Evolutionary conservation across 2,113 vertebrate species (phyloP), one percentile per base, ranked within the genome.

Genomic region (Oncorhynchus masou): DNA sequence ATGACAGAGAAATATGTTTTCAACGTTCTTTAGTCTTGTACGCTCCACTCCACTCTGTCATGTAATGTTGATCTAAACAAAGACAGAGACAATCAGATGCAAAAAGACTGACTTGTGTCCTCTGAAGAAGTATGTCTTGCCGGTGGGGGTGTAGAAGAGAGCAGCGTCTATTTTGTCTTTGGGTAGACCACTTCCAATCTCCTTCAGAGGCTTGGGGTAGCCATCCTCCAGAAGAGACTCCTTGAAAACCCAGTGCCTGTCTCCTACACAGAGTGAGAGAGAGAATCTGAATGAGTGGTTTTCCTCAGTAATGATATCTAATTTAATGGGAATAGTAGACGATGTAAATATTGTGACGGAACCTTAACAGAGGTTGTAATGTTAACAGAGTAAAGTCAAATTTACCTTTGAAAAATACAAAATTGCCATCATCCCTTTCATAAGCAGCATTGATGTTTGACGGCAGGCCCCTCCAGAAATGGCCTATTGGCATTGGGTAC

Each of bases 371-470:
- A 45, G 12, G 29, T 27, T n/a, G 19, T n/a, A 9, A 34, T 34
- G 39, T 24, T 3, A 48, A n/a, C 39, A 48, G 15, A 12, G 3
- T 19, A 54, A 66, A 78, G 3, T 5, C 11, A 68, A 45, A 34
- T 51, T 70, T 85, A 95, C 96, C 96, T 95, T 96, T 97, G 82
- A 97, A 97, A 86, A 97, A 97, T 67, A 94, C 94, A 85, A 97
- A 97, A 80, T 95, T 96, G 20, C 96, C 96, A 74, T 97, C 95
- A 74, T 96, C 95, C 67, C 95, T 93, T 89, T 97, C 96, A 45
- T 95, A 97, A 62, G 95, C 96, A 4, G 95, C 81, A 74, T 93
- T 94, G 73, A 97, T 84, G 5, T 93, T 91, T 1, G 89, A 79
- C 0, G 96, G 95, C 62, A 97, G 79, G 2, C 96, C 96, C 29